A percentile compares a stretch with the other conserved stretches of the same genome.
These are phyloP conservation scores for Torymus texanus DNA, from an alignment of 2,888 invertebrate species.

Conservation along the genomic window DNA sequence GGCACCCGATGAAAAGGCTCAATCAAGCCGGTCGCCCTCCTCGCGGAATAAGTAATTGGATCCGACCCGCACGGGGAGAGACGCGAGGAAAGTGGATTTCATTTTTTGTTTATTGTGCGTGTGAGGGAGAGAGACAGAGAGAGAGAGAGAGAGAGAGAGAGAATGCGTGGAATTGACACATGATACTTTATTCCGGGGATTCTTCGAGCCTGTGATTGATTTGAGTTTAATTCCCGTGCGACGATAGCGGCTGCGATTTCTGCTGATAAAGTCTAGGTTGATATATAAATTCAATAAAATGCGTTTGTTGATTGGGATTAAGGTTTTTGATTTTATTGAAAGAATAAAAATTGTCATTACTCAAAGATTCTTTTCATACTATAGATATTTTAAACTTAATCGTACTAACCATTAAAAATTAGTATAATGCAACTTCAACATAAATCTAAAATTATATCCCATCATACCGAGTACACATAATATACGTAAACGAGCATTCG, in stretches of 20 bases:
- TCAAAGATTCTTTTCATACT: too few species aligned
- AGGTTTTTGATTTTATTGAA: neutral
- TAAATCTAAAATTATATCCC: too few species aligned
- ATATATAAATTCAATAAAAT: too few species aligned
- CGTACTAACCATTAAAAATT: too few species aligned
- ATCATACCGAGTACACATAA: too few species aligned
- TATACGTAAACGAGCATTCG: too few species aligned
- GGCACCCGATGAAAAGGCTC: conserved; percentile 40
- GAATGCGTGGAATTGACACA: conserved; percentile 4
- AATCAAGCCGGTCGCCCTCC: conserved; percentile 18
- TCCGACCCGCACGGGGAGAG: neutral
- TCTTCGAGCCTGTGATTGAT: conserved; percentile 1
- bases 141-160: neutral
- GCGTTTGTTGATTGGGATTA: neutral
- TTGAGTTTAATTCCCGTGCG: neutral
- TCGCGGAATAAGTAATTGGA: conserved; percentile 41
- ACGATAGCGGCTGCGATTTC: neutral
- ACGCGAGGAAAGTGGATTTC: neutral
- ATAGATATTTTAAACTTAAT: too few species aligned
- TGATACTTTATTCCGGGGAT: conserved; percentile 6
- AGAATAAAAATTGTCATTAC: too few species aligned
- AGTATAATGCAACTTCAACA: too few species aligned
- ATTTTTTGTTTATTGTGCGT: neutral
- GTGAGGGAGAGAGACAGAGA: neutral
- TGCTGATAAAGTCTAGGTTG: too few species aligned